These are phyloP conservation scores for Lepisosteus oculatus DNA, from an alignment of 2,113 vertebrate species.

Conservation along the genomic window DNA sequence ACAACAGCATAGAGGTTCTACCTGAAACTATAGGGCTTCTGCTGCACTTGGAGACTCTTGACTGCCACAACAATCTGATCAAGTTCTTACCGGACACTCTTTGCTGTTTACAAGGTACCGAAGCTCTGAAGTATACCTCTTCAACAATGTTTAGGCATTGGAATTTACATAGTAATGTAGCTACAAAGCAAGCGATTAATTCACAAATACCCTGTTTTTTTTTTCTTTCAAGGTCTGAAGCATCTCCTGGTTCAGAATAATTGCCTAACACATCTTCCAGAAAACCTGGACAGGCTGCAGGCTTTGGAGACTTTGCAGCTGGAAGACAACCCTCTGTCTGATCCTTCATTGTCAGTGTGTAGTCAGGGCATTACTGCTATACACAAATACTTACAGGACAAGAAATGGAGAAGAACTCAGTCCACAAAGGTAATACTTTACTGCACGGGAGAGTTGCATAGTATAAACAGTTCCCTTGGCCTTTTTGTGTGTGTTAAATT, in stretches of 20 bases:
- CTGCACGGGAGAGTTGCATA: too few species aligned
- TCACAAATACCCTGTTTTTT: background rate
- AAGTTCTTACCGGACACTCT: constrained; percentile 49
- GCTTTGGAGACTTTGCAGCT: constrained; percentile 44
- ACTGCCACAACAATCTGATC: constrained; percentile 51
- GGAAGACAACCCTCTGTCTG: constrained; percentile 46
- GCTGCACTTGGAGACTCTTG: constrained; percentile 45
- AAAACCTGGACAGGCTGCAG: constrained; percentile 45
- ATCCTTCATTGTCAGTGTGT: constrained; percentile 33
- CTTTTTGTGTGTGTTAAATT: too few species aligned
- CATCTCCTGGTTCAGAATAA: constrained; percentile 53
- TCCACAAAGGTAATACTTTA: constrained; percentile 38
- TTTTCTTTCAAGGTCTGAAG: constrained; percentile 41
- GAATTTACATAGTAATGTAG: background rate
- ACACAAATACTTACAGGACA: constrained; percentile 35
- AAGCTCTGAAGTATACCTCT: background rate
- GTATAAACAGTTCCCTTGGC: too few species aligned
- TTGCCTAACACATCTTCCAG: constrained; percentile 40
- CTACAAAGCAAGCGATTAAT: background rate
- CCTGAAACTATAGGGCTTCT: constrained; percentile 42
- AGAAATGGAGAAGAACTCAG: constrained; percentile 1
- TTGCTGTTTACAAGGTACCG: constrained; percentile 47
- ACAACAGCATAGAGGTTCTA: constrained; percentile 51
- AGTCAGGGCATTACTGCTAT: constrained; percentile 35
- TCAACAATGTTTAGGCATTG: background rate